Conservation (phyloP, 23 tunicate genomes). For the Diplosoma virens region DNA sequence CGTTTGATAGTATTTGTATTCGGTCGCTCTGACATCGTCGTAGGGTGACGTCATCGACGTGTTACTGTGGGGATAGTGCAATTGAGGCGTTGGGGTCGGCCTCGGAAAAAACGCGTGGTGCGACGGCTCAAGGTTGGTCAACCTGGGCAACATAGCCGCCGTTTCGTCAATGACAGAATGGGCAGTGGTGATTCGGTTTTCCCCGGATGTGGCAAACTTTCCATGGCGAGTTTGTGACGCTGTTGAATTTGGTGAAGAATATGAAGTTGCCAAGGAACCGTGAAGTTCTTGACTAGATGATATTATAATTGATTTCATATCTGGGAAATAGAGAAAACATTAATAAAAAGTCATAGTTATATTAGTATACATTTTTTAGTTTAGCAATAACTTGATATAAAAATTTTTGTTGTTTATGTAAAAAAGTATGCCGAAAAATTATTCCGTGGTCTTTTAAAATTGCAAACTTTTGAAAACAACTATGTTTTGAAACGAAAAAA, state of each 20-base stretch:
- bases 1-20: constrained; percentile 80
- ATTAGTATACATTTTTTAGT: too few species aligned
- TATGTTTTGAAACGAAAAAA: too few species aligned
- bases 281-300: constrained; percentile 11
- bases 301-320: neutral
- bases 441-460: too few species aligned
- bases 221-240: constrained; percentile 1
- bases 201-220: neutral
- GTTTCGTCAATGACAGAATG: neutral
- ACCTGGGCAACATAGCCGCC: neutral
- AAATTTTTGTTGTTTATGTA: too few species aligned
- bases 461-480: too few species aligned
- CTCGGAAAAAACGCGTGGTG: constrained; percentile 24
- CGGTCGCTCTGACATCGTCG: constrained; percentile 67
- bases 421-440: too few species aligned
- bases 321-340: too few species aligned
- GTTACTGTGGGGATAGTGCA: constrained; percentile 47
- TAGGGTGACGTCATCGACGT: constrained; percentile 53
- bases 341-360: too few species aligned
- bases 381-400: too few species aligned
- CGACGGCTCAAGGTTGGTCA: neutral
- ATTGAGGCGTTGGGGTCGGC: constrained; percentile 53
- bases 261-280: neutral
- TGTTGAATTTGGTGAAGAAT: neutral
- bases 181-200: constrained; percentile 3